Percentiles rank a stretch among this genome's conserved stretches.
phyloP scores from a whole-genome alignment of 2,113 vertebrate genomes.

The Dascyllus trimaculatus region DNA sequence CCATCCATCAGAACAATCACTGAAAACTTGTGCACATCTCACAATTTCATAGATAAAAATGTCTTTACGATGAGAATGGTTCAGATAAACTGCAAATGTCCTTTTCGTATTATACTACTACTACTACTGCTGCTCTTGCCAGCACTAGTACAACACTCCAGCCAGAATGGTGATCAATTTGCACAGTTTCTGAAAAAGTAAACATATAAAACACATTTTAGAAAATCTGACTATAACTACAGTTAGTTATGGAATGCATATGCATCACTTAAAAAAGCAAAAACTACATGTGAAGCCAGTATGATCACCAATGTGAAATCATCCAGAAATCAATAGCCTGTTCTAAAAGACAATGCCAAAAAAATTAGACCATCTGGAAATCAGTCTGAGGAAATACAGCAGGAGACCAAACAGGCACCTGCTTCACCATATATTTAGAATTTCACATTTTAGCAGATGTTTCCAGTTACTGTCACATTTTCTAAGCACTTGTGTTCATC shows the following conservation, averaged over 20 bases:
- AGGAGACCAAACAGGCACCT: not conserved
- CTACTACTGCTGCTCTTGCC: not conserved
- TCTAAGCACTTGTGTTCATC: not conserved
- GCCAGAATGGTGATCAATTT: not conserved
- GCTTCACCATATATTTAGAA: not conserved
- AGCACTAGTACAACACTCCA: not conserved
- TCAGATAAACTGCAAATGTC: not conserved
- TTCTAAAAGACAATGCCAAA: not conserved
- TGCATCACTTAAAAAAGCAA: not conserved
- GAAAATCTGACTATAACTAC: not conserved
- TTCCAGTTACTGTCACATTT: not conserved
- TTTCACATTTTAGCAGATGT: not conserved
- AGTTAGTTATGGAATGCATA: not conserved
- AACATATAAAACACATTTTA: not conserved
- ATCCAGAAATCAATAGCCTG: not conserved
- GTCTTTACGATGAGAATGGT: not conserved
- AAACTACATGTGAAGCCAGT: not conserved
- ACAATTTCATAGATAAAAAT: not conserved
- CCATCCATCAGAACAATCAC: not conserved
- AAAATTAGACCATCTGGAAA: rapidly evolving
- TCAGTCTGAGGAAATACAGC: not conserved
- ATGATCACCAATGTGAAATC: too few species aligned
- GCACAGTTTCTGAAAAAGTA: not conserved
- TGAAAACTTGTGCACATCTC: not conserved
- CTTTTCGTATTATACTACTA: not conserved